These are phyloP conservation scores for Xenus cinereus DNA, from an alignment of 2,113 vertebrate genomes.

Conservation along the genomic window DNA sequence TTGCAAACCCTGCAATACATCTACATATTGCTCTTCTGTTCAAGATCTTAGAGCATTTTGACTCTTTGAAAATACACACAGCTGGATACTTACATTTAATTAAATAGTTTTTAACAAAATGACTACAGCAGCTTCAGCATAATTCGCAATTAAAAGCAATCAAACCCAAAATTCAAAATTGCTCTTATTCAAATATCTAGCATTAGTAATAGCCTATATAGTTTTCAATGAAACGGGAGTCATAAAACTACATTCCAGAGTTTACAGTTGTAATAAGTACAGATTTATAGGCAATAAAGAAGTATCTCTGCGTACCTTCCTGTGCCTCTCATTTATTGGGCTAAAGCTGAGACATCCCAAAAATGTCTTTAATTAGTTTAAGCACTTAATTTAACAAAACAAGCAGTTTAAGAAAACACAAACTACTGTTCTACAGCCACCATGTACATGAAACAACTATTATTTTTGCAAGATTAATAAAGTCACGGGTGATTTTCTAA, in stretches of 20 bases:
- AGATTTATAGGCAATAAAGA: slow-evolving; percentile 37
- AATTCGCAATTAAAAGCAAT: slow-evolving; percentile 48
- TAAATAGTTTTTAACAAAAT: slow-evolving; percentile 54
- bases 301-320: background rate
- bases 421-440: background rate
- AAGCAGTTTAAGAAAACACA: background rate
- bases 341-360: background rate
- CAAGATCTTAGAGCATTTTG: background rate
- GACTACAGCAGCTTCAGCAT: background rate
- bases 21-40: background rate
- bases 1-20: background rate
- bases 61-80: slow-evolving; percentile 36
- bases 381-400: slow-evolving; percentile 26
- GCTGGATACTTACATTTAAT: slow-evolving; percentile 48
- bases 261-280: slow-evolving; percentile 4
- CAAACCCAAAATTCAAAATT: background rate
- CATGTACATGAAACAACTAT: background rate
- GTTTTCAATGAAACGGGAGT: background rate
- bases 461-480: slow-evolving; percentile 9
- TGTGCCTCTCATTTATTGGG: background rate
- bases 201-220: background rate
- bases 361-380: background rate
- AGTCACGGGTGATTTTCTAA: slow-evolving; percentile 21
- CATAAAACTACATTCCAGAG: slow-evolving; percentile 12
- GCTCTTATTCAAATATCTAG: background rate